Evolutionary conservation across 2,888 invertebrate species (phyloP), one percentile per base, ranked within the genome.

Genomic region (Ornithoptera alexandrae): DNA sequence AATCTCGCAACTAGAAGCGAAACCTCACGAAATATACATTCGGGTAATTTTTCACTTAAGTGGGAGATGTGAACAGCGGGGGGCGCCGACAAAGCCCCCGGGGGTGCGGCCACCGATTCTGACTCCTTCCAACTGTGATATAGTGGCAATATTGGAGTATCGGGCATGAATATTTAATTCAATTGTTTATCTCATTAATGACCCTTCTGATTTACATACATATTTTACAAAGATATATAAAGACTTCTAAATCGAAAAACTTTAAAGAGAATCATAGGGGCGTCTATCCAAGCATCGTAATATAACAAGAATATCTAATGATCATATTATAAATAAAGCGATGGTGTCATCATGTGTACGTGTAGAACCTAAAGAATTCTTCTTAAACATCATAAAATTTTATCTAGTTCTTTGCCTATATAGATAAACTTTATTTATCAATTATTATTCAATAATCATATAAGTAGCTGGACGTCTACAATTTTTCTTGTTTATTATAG

Each of bases 11-110:
- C 61, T 68, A 53, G 18, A 53, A 58, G 62, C 4, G 65, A 71
- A 67, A 58, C 65, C 64, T 59, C 65, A 68, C 70, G 71, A 73
- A 76, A 69, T 74, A 74, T 76, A 74, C 75, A 77, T 80, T 80
- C 76, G 78, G 77, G 83, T 81, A 84, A 87, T 89, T 89, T 89
- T 87, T 90, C 89, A 88, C 82, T 78, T 88, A 83, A 84, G 83
- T 84, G 79, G 79, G 76, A 81, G 82, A 79, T 73, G 76, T 65
- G 72, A 81, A 67, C 89, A 75, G 79, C 87, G 81, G 90, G 90
- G 87, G 87, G 84, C 82, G 80, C 90, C 91, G 90, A 87, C 90
- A 90, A 90, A 90, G 90, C 75, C 83, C 86, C 85, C 86, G 74
- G 87, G 89, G 85, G 86, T 72, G 82, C 82, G 77, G 78, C 86